Evolutionary conservation across 2,888 invertebrate genomes (phyloP), one percentile per base, ranked within the genome.

Genomic region (Eupithecia subfuscata): DNA sequence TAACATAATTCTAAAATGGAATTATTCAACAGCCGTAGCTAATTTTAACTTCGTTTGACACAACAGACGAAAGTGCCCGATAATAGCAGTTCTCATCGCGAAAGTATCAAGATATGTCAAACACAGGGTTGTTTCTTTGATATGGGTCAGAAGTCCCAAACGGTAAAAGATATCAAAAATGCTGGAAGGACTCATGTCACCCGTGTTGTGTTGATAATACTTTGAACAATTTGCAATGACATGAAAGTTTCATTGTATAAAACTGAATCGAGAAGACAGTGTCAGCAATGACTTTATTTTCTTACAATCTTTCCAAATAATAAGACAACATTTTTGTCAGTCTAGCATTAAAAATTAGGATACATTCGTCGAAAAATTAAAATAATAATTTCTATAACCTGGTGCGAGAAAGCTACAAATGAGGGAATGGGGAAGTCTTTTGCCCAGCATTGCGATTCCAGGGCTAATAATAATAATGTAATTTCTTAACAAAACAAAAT

Each of bases 51-150:
- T 60, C 25, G 60, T 60, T 25, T 60, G 60, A 60, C 25, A 25
- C 22, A 60, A 60, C 12, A 25, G 25, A 60, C 14, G 25, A 25
- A 25, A 25, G 22, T 14, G 14, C 14, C 60, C n/a, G 22, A 60
- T 60, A 60, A 60, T 60, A 60, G 60, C 60, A 25, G 25, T 14
- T 25, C 60, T 60, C 60, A 25, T 60, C 12, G 25, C 25, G 56
- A 22, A 22, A 60, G 60, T 60, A 60, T 60, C 60, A 60, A 65
- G 30, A 65, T 30, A 30, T 25, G 45, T 69, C 68, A 45, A 45
- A 37, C 2, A 22, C 48, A 45, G 34, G 60, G 25, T 60, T 60
- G 22, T 60, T 60, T 60, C 60, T 25, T 60, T 60, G 60, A 60
- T 25, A 25, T 25, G 60, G 60, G 60, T 60, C 60, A 60, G 60